A percentile compares a stretch with the other conserved stretches of the same genome.
Evolutionary conservation across 2,113 vertebrate species (phyloP).

Genomic region (Hymenochirus boettgeri): DNA sequence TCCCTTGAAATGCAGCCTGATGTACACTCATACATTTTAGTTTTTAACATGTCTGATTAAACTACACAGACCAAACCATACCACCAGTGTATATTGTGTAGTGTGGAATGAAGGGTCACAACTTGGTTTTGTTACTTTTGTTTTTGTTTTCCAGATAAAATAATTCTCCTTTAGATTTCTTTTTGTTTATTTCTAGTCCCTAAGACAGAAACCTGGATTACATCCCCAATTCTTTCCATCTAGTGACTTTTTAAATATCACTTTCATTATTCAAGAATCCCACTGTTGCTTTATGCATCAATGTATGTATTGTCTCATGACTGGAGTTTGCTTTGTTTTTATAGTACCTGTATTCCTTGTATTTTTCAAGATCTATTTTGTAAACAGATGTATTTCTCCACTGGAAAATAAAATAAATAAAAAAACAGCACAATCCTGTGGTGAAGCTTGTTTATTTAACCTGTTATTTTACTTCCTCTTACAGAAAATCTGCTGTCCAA

Average conservation of each 20-base stretch:
- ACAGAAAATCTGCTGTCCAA: background rate
- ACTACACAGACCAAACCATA: conserved; percentile 53
- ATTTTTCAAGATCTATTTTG: conserved; percentile 87
- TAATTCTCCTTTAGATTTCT: conserved; percentile 64
- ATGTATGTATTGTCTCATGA: conserved; percentile 79
- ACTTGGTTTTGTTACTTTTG: no score
- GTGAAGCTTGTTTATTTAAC: conserved; percentile 32
- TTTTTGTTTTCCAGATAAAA: no score
- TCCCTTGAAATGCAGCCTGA: conserved; percentile 51
- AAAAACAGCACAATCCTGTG: conserved; percentile 73
- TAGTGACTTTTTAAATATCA: conserved; percentile 79
- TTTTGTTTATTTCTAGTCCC: conserved; percentile 66
- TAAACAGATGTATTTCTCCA: conserved; percentile 87
- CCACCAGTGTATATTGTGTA: conserved; percentile 69
- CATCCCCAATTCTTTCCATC: conserved; percentile 50
- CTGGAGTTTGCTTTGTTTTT: conserved; percentile 84
- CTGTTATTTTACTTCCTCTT: background rate
- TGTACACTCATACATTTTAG: conserved; percentile 17
- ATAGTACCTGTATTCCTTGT: conserved; percentile 84
- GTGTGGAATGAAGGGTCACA: conserved; percentile 70
- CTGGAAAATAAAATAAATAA: conserved; percentile 82
- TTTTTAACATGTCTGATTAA: conserved; percentile 46
- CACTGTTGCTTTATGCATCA: conserved; percentile 84
- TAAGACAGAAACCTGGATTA: conserved; percentile 59
- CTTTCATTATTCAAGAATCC: conserved; percentile 77